These are phyloP conservation scores for Phoxinus dragarum DNA, from an alignment of 2,797 vertebrate genomes.

Conservation along the genomic window DNA sequence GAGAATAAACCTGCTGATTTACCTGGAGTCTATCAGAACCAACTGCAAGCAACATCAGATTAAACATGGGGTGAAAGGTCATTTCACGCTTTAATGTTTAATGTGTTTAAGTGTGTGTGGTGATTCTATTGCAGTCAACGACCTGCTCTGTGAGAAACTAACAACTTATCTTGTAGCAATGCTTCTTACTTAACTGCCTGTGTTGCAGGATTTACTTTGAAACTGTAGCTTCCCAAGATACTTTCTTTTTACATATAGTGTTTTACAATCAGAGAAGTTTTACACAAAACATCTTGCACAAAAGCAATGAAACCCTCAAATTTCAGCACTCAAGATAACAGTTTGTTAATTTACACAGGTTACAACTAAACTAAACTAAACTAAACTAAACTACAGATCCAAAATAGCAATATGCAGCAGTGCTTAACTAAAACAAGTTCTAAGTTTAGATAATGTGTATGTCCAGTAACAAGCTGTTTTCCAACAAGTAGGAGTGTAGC, in stretches of 20 bases:
- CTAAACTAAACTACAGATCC: neutral
- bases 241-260: neutral
- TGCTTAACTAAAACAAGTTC: neutral
- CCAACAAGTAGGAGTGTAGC: neutral
- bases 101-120: neutral
- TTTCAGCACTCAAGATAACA: neutral
- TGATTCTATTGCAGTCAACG: neutral
- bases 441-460: neutral
- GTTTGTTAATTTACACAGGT: neutral
- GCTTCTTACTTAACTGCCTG: neutral
- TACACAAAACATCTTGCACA: neutral
- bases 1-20: conserved; percentile 37
- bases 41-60: neutral
- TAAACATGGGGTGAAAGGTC: conserved; percentile 11
- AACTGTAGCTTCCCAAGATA: neutral
- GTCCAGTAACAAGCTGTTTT: neutral
- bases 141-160: neutral
- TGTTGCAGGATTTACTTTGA: neutral
- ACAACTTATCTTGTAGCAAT: neutral
- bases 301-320: neutral
- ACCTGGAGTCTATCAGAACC: conserved; percentile 2
- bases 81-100: neutral
- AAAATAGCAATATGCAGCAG: neutral
- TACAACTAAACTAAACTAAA: neutral
- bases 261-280: neutral